A percentile compares a stretch with the other conserved stretches of the same genome.
phyloP scores from a whole-genome alignment of 2,888 invertebrate species.

The Branchipolynoe longqiensis region DNA sequence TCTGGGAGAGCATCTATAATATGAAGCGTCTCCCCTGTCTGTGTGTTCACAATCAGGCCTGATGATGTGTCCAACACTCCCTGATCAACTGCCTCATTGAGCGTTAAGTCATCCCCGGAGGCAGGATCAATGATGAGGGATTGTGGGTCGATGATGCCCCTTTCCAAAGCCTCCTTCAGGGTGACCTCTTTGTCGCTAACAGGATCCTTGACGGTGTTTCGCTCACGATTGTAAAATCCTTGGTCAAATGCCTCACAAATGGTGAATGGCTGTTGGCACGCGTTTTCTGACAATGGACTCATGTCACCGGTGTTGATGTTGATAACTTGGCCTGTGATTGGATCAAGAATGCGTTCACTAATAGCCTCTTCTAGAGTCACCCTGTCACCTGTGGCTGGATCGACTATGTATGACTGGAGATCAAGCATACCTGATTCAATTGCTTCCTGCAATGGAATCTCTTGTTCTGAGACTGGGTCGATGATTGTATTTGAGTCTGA shows the following conservation, averaged over 20 bases:
- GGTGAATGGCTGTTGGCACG: conserved; percentile 64
- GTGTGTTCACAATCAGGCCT: conserved; percentile 86
- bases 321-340: conserved; percentile 77
- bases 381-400: conserved; percentile 90
- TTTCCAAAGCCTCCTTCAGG: conserved; percentile 71
- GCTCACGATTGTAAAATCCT: conserved; percentile 72
- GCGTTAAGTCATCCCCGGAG: conserved; percentile 90
- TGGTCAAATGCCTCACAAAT: conserved; percentile 74
- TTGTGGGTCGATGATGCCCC: conserved; percentile 84
- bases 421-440: conserved; percentile 60
- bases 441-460: conserved; percentile 73
- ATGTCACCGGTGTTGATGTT: conserved; percentile 58
- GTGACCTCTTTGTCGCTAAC: conserved; percentile 69
- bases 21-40: conserved; percentile 88
- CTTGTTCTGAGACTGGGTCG: conserved; percentile 62
- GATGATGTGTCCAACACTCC: conserved; percentile 81
- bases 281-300: conserved; percentile 17
- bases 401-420: conserved; percentile 83
- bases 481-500: conserved; percentile 73
- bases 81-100: conserved; percentile 87
- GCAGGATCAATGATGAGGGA: conserved; percentile 87
- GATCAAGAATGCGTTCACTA: conserved; percentile 86
- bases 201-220: conserved; percentile 71
- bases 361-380: conserved; percentile 92
- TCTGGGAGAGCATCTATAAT: conserved; percentile 82